Conservation (phyloP, 2,888 invertebrate genomes). For the Eubasilissa splendida region DNA sequence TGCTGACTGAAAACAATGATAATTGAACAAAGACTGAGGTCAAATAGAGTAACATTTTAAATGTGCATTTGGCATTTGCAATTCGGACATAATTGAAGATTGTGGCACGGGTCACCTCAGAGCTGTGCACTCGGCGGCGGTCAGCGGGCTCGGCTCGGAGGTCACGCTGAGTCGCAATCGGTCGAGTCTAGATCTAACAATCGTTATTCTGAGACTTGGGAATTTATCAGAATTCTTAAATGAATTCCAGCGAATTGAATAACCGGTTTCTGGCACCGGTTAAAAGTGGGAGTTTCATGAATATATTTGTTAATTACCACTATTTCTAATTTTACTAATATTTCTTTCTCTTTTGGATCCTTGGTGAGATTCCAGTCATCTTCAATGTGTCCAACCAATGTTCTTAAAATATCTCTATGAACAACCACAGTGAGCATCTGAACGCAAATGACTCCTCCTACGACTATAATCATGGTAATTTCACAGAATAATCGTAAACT, state of each 20-base stretch:
- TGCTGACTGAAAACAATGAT: neutral
- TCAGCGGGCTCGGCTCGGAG: neutral
- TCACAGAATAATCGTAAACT: conserved; percentile 20
- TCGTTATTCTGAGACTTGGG: too few relatives aligned
- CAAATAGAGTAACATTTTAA: conserved; percentile 37
- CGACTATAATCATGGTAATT: conserved; percentile 26
- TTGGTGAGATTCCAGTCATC: neutral
- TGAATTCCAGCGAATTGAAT: too few relatives aligned
- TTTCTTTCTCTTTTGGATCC: neutral
- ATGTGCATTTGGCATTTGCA: conserved; percentile 36
- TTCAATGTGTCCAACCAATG: neutral
- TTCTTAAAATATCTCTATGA: neutral
- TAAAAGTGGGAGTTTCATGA: too few relatives aligned
- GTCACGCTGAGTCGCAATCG: too few relatives aligned
- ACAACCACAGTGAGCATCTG: conserved; percentile 23
- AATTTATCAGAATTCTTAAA: too few relatives aligned
- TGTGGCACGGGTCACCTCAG: conserved; percentile 16
- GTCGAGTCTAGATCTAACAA: too few relatives aligned
- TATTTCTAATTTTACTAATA: neutral
- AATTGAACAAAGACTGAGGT: conserved; percentile 29
- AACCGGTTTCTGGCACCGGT: too few relatives aligned
- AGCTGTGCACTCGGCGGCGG: neutral
- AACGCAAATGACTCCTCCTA: conserved; percentile 6
- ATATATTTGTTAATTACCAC: too few relatives aligned
- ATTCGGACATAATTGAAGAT: conserved; percentile 38